Evolutionary conservation across 2,113 vertebrate genomes (phyloP).

Genomic region (Baryphthengus martii): DNA sequence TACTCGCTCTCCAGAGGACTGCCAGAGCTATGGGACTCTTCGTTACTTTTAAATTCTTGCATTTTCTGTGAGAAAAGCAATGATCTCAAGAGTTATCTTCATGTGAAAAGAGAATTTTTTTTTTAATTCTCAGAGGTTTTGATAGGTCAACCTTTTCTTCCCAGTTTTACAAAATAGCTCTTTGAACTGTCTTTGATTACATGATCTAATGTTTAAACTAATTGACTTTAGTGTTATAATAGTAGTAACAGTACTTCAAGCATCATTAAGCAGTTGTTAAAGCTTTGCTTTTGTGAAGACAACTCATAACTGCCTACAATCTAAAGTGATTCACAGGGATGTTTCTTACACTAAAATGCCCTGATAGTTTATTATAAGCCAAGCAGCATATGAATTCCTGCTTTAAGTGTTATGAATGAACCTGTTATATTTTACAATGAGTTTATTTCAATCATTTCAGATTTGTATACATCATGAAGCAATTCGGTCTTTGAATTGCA

Average conservation of each 20-base stretch:
- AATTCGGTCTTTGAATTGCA: neutral
- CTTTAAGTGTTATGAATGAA: constrained; percentile 14
- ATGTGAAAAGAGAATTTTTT: neutral
- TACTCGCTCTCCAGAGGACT: neutral
- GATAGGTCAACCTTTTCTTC: neutral
- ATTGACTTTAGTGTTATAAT: neutral
- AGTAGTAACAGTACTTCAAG: neutral
- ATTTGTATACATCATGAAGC: neutral
- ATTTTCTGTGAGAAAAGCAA: neutral
- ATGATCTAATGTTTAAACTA: neutral
- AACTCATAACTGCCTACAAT: neutral
- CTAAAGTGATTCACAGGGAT: neutral
- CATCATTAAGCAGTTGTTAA: constrained; percentile 13
- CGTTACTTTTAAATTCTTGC: neutral
- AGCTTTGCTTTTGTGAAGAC: neutral
- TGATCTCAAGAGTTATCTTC: neutral
- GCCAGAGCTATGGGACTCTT: neutral
- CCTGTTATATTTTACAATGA: neutral
- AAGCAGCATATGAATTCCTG: neutral
- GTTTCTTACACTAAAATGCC: neutral
- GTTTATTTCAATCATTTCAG: neutral
- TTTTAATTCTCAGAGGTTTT: neutral
- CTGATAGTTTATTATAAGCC: neutral
- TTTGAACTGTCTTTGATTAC: neutral
- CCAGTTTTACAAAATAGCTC: neutral